phyloP scores from a whole-genome alignment of 2,797 vertebrate genomes.

The Bradypodion pumilum region DNA sequence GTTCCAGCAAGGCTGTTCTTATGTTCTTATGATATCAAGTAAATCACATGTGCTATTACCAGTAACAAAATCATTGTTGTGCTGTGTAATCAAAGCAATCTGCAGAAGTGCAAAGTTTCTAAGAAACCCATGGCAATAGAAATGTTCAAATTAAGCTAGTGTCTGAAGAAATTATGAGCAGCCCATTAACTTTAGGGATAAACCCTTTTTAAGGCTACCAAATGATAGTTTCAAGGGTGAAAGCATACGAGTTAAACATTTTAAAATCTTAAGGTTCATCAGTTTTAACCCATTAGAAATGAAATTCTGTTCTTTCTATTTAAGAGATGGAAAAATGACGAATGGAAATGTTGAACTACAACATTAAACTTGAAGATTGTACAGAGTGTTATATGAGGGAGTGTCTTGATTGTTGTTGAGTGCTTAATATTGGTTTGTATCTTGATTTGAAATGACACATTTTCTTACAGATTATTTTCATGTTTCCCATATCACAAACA shows the following conservation, averaged over 20 bases:
- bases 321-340: not conserved
- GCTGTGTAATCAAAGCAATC: conserved; percentile 20
- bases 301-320: not conserved
- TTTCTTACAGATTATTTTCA: not conserved
- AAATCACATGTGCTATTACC: too few species aligned
- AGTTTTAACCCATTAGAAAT: conserved; percentile 6
- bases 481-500: not conserved
- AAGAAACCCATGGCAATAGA: conserved; percentile 7
- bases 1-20: too few species aligned
- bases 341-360: not conserved
- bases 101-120: not conserved
- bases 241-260: conserved; percentile 3
- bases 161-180: conserved; percentile 11
- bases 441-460: not conserved
- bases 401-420: not conserved
- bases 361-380: not conserved
- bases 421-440: fast-evolving
- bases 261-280: not conserved
- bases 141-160: conserved; percentile 5
- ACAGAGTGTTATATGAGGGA: not conserved
- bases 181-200: conserved; percentile 24
- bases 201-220: not conserved
- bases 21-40: too few species aligned
- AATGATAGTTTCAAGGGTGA: conserved; percentile 30
- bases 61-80: too few species aligned